These are phyloP conservation scores for roundworm (Caenorhabditis elegans) DNA, from an alignment of 1,140 invertebrate genomes.

Conservation along the genomic window DNA sequence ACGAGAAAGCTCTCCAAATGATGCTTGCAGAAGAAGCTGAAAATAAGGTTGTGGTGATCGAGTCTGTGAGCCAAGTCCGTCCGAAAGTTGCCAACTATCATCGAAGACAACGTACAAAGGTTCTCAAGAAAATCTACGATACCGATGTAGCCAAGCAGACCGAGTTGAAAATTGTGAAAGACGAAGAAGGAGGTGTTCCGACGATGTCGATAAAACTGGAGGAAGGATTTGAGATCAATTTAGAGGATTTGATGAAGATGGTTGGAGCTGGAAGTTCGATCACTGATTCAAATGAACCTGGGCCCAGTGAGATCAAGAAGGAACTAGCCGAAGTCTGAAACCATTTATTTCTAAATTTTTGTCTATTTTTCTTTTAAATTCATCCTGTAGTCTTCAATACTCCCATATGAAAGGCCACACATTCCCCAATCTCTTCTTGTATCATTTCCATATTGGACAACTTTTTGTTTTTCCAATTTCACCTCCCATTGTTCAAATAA, in stretches of 20 bases:
- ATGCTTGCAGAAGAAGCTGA: not conserved
- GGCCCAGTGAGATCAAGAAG: not conserved
- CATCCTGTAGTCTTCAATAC: no score
- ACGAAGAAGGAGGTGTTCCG: not conserved
- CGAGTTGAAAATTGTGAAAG: slow-evolving; percentile 2
- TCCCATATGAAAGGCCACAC: no score
- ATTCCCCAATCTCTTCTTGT: no score
- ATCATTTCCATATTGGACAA: no score
- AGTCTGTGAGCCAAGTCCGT: not conserved
- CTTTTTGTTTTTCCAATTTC: no score
- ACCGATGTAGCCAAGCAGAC: not conserved
- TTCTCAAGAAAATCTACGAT: slow-evolving; percentile 10
- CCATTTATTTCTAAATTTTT: not conserved
- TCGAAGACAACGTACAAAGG: not conserved
- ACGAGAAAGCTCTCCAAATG: not conserved
- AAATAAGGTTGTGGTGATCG: not conserved
- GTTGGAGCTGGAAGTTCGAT: not conserved
- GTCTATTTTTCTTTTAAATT: not conserved
- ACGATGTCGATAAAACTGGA: not conserved
- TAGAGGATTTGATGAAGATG: slow-evolving; percentile 10
- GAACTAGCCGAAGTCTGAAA: not conserved
- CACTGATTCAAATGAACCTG: not conserved
- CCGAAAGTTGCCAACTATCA: slow-evolving; percentile 13
- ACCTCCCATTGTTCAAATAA: no score
- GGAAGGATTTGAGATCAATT: not conserved